These are phyloP conservation scores for Spisula subtruncata DNA, from an alignment of 2,888 invertebrate genomes.

Conservation along the genomic window DNA sequence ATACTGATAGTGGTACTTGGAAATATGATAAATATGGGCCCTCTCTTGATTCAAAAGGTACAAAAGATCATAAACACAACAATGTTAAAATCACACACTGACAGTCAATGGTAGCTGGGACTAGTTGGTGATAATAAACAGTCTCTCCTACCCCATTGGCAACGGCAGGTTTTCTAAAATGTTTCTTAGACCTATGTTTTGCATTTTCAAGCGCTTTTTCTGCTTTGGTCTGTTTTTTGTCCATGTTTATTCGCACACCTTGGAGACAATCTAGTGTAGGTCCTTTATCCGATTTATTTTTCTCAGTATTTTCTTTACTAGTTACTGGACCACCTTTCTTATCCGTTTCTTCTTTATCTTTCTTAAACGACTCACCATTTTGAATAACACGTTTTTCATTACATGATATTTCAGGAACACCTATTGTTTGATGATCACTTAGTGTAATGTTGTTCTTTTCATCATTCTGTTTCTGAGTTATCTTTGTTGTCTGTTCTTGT, in stretches of 20 bases:
- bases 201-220: background rate
- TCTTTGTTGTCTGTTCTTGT: background rate
- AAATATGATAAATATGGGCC: background rate
- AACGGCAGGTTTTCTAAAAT: constrained; percentile 59
- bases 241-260: constrained; percentile 40
- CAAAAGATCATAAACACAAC: background rate
- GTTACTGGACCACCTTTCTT: background rate
- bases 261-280: constrained; percentile 10
- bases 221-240: constrained; percentile 30
- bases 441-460: background rate
- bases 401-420: background rate
- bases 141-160: constrained; percentile 64
- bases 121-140: constrained; percentile 4
- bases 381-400: background rate
- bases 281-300: background rate
- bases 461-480: too few relatives aligned
- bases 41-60: background rate
- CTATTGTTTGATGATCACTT: constrained; percentile 8
- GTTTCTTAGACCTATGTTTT: constrained; percentile 39
- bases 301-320: background rate
- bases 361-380: background rate
- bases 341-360: background rate
- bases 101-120: constrained; percentile 8
- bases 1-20: background rate
- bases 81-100: constrained; percentile 25